Evolutionary conservation across 2,888 invertebrate species (phyloP), one percentile per base, ranked within the genome.

Genomic region (Ophion ventricosus): DNA sequence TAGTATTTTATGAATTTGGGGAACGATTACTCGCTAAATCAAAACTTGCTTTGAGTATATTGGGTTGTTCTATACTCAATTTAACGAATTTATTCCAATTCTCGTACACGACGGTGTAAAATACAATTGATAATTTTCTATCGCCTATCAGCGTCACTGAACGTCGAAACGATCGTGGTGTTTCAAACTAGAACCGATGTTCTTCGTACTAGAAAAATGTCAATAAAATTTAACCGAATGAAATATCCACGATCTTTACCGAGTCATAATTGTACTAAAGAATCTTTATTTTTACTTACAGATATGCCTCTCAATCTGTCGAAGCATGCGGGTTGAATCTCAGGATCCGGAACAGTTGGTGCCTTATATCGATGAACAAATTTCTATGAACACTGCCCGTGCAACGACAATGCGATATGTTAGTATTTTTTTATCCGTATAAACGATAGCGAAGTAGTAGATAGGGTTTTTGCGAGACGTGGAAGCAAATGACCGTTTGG

Each of bases 281-380:
- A 59, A 26, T 59, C 63, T 49, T 43, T 66, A n/a, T 54, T n/a
- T 35, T 25, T 87, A 86, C 87, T 96, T 96, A 82, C 95, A 97
- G 97, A 97, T 96, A 96, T 97, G 95, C 97, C 97, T 94, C 95
- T 97, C 94, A 97, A 97, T 95, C 95, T 97, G 94, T 97, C 97
- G 92, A 97, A 97, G 95, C 97, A 97, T 95, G 95, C 95, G 92
- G 95, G 95, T 93, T 95, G 94, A 95, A 93, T 92, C 92, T 92
- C 93, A 92, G 91, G 91, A 93, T 91, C 90, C 90, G 80, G 84
- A 85, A 72, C 14, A 87, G 86, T 87, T 88, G 88, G 88, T 88
- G 88, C 88, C 88, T 88, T 88, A 49, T 49, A 90, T 86, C 83
- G 82, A 89, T 87, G 88, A 87, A 88, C 85, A 88, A 87, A 88